A percentile compares a stretch with the other conserved stretches of the same genome.
Conservation (phyloP, 1,140 invertebrate species). For the Centruroides sculpturatus region DNA sequence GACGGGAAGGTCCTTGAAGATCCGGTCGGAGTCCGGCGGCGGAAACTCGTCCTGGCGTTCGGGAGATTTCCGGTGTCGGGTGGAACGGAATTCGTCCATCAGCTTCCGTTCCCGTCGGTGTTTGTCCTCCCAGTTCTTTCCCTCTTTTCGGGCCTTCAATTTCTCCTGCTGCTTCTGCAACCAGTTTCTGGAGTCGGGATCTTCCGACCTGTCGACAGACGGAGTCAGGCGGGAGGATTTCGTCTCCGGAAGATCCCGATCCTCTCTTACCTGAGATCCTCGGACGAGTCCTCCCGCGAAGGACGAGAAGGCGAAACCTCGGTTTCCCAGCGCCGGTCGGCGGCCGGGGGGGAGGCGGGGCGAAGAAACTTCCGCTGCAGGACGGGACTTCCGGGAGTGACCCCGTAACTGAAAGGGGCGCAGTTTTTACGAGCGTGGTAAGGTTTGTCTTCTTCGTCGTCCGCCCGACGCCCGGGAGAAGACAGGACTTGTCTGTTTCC, state of each 20-base stretch:
- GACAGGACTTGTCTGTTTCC: too few relatives aligned
- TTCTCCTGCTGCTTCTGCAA: slow-evolving; percentile 32
- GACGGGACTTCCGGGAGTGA: slow-evolving; percentile 15
- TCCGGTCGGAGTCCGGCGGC: too few relatives aligned
- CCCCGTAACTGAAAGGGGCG: slow-evolving; percentile 57
- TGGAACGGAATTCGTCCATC: slow-evolving; percentile 25
- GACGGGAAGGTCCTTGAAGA: too few relatives aligned
- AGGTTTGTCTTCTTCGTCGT: slow-evolving; percentile 34
- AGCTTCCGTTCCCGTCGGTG: slow-evolving; percentile 26
- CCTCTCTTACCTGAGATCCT: too few relatives aligned
- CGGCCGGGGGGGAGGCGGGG: too few relatives aligned
- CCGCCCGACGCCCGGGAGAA: not conserved
- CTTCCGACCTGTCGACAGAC: slow-evolving; percentile 1
- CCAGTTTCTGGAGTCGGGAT: slow-evolving; percentile 22
- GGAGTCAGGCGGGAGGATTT: not conserved
- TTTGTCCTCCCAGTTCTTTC: slow-evolving; percentile 18
- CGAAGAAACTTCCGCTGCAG: slow-evolving; percentile 4
- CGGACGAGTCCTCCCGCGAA: too few relatives aligned
- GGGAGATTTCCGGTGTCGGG: slow-evolving; percentile 4
- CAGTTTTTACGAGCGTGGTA: slow-evolving; percentile 68
- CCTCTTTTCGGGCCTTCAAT: slow-evolving; percentile 24
- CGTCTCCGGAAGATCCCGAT: too few relatives aligned
- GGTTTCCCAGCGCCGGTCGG: too few relatives aligned
- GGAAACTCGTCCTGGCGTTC: not conserved
- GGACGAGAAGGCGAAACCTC: too few relatives aligned